Percentiles rank a stretch among this genome's conserved stretches.
These are phyloP conservation scores for Agapornis canus DNA, from an alignment of 2,797 vertebrate genomes.

Conservation along the genomic window DNA sequence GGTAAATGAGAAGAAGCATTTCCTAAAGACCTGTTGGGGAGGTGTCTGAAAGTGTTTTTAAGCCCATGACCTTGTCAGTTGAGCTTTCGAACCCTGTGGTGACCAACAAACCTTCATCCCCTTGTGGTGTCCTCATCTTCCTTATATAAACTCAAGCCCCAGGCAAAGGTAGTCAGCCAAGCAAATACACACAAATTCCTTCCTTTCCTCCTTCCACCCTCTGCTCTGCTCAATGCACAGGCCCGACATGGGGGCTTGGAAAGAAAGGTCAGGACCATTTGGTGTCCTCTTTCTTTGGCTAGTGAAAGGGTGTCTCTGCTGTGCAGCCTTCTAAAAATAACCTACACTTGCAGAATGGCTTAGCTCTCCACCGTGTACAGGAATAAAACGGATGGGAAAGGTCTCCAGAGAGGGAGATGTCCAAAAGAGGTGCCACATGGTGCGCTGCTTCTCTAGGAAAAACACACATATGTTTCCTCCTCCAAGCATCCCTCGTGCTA, in stretches of 20 bases:
- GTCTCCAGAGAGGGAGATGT: rapidly evolving
- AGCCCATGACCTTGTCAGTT: neutral
- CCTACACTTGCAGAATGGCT: neutral
- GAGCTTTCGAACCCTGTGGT: neutral
- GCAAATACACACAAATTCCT: neutral
- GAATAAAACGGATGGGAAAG: neutral
- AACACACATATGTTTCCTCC: neutral
- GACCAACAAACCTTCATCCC: constrained; percentile 1
- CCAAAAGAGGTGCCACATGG: neutral
- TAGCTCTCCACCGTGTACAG: neutral
- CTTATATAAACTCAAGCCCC: constrained; percentile 40
- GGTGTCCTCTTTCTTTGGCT: constrained; percentile 64
- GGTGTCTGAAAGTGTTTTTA: neutral
- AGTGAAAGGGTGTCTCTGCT: constrained; percentile 32
- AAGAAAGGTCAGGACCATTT: constrained; percentile 66
- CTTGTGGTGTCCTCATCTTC: neutral
- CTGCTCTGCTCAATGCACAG: neutral
- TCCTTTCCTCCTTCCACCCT: constrained; percentile 17
- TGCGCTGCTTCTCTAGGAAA: neutral
- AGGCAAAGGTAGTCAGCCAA: constrained; percentile 16
- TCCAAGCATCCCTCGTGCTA: neutral
- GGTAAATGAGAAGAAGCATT: neutral
- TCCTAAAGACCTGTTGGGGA: neutral
- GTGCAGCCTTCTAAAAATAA: constrained; percentile 65
- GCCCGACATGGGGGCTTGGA: constrained; percentile 27